Base-by-base conservation (phyloP, 2,888 invertebrate genomes). In the Xanthia togata region DNA sequence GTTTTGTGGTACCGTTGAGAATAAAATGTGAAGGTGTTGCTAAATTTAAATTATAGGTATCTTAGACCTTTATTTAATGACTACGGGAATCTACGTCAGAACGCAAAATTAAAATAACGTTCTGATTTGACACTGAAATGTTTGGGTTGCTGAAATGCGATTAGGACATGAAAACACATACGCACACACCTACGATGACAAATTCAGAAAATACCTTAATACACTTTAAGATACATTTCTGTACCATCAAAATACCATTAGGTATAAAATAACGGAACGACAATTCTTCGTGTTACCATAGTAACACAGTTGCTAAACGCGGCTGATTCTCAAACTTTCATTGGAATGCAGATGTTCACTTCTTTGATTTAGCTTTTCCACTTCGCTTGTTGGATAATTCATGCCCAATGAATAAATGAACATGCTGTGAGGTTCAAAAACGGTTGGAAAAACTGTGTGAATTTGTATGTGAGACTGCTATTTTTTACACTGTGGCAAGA, bases 281-380 rank as follows among this genome's bases (percentile, higher is more conserved):
- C 35, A 70, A 68, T 31, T 47, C 23, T 72, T 87, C 81, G 78
- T 72, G 78, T 81, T 79, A 38, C 79, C 69, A 71, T 86, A 63
- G 86, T 82, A 82, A 62, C 57, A 53, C 72, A 63, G 12, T 68
- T 75, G 68, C 55, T 79, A 78, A 76, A 79, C 53, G 76, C 65
- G 70, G 69, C 41, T 73, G 88, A 71, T 85, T 87, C 82, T 86
- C 87, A 86, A 87, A 87, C 79, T 86, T 88, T 81, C 82, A 83
- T 87, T 86, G 79, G 73, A 88, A 87, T 87, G 87, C 87, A 86
- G 82, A 84, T 86, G 87, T 84, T 88, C 74, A 72, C 82, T 86
- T 79, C 82, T 87, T 87, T 87, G 88, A 88, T 86, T 88, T 82
- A 84, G 70, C 62, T 82, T 82, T 79, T 84, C 82, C 79, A 88